phyloP scores from a whole-genome alignment of 2,888 invertebrate species.

The Cancer borealis region DNA sequence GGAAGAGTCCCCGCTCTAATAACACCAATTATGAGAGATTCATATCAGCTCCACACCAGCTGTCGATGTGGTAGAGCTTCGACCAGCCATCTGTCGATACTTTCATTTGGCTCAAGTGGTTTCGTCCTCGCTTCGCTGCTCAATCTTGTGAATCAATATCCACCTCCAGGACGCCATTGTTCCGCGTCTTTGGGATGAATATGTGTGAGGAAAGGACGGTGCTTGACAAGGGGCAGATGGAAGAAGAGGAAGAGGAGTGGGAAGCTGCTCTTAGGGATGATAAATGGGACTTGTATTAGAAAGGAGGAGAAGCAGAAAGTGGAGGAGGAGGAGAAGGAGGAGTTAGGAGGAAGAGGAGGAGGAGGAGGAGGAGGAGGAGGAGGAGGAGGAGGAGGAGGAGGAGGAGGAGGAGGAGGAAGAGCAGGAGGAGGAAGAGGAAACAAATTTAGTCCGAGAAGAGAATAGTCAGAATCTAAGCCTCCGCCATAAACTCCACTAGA shows the following conservation, averaged over 20 bases:
- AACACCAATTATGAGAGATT: background rate
- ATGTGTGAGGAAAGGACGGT: background rate
- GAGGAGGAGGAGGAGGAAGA: background rate
- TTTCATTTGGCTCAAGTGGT: background rate
- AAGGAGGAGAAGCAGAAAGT: background rate
- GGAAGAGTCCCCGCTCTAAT: background rate
- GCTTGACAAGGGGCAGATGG: background rate
- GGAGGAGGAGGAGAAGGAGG: background rate
- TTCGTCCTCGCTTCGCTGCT: constrained; percentile 12
- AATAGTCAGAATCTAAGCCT: background rate
- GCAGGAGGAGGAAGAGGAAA: background rate
- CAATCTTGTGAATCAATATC: constrained; percentile 18
- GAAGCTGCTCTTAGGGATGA: background rate
- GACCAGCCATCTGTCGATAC: constrained; percentile 4
- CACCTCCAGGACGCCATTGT: background rate
- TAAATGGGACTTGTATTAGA: background rate
- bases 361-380: background rate
- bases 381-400: background rate
- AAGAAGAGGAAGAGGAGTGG: background rate
- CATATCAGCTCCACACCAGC: background rate
- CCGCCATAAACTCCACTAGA: background rate
- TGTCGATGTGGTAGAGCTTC: constrained; percentile 1
- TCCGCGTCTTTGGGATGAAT: background rate
- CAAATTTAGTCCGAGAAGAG: constrained; percentile 16
- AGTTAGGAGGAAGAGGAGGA: background rate